Evolutionary conservation across 2,113 vertebrate genomes (phyloP).

Genomic region (Oncorhynchus clarkii): DNA sequence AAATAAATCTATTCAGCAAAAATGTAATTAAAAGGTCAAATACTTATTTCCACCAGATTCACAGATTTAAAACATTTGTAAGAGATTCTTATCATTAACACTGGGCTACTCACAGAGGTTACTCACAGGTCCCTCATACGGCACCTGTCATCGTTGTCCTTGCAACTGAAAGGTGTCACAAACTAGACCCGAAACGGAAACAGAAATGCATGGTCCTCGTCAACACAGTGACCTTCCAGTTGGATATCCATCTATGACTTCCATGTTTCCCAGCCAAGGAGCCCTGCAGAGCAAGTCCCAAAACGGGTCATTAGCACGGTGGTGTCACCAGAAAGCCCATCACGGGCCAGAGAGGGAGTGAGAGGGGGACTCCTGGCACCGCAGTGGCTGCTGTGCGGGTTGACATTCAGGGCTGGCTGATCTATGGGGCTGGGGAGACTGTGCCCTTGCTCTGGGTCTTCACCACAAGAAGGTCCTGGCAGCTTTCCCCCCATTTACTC

Average conservation of each 20-base stretch:
- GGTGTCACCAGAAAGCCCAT: slow-evolving; percentile 78
- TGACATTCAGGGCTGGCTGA: slow-evolving; percentile 81
- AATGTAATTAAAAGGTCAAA: background rate
- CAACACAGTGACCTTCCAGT: slow-evolving; percentile 73
- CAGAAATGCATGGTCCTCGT: slow-evolving; percentile 53
- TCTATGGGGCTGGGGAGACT: slow-evolving; percentile 77
- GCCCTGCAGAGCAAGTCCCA: slow-evolving; percentile 70
- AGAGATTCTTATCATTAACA: too few species aligned
- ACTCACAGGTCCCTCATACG: background rate
- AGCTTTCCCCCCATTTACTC: slow-evolving; percentile 62
- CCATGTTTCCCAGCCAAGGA: slow-evolving; percentile 74
- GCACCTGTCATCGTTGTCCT: slow-evolving; percentile 1
- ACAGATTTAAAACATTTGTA: too few species aligned
- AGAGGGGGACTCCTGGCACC: slow-evolving; percentile 75
- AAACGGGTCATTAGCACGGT: slow-evolving; percentile 76
- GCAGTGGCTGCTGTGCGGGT: slow-evolving; percentile 71
- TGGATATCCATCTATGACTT: slow-evolving; percentile 71
- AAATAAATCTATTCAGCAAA: background rate
- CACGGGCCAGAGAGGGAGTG: slow-evolving; percentile 72
- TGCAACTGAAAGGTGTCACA: slow-evolving; percentile 37
- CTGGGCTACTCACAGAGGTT: background rate
- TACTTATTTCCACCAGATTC: too few species aligned
- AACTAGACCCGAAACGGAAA: slow-evolving; percentile 39
- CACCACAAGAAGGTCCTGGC: slow-evolving; percentile 69
- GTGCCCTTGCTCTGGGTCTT: slow-evolving; percentile 79